Evolutionary conservation across 2,797 vertebrate species (phyloP).

Genomic region (Labroides dimidiatus): DNA sequence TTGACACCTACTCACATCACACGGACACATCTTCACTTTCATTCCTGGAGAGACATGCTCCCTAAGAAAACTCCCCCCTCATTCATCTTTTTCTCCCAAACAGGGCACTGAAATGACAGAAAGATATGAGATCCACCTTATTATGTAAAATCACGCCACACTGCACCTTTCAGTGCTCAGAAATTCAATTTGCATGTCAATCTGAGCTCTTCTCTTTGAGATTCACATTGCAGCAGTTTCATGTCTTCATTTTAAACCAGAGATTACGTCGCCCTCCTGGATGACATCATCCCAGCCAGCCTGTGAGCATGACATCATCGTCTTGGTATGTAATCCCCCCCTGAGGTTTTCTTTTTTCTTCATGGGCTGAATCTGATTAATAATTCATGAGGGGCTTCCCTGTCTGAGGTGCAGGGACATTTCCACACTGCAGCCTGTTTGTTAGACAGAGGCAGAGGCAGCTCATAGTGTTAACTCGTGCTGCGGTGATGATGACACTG

Average conservation of each 20-base stretch:
- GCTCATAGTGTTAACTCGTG: slow-evolving; percentile 15
- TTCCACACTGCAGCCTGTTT: not conserved
- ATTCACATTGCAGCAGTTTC: not conserved
- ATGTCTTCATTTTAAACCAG: slow-evolving; percentile 11
- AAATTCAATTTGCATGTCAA: slow-evolving; percentile 5
- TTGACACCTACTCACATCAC: not conserved
- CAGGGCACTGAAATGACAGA: not conserved
- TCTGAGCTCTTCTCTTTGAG: too few relatives aligned
- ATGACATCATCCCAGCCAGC: slow-evolving; percentile 49
- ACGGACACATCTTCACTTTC: not conserved
- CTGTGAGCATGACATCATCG: slow-evolving; percentile 75
- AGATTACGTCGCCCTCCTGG: slow-evolving; percentile 54
- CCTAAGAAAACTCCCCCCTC: not conserved
- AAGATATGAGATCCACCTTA: not conserved
- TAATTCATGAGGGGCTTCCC: slow-evolving; percentile 64
- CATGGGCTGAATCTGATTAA: slow-evolving; percentile 33
- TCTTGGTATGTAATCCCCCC: slow-evolving; percentile 43
- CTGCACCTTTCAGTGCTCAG: not conserved
- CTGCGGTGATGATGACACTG: slow-evolving; percentile 12
- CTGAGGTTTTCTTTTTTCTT: slow-evolving; percentile 3
- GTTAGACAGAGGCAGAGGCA: slow-evolving; percentile 1
- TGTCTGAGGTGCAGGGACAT: not conserved
- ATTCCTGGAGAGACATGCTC: not conserved
- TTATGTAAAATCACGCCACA: not conserved
- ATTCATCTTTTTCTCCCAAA: not conserved